These are phyloP conservation scores for Leptinotarsa rubiginosa DNA, from an alignment of 2,888 invertebrate genomes.

Conservation along the genomic window DNA sequence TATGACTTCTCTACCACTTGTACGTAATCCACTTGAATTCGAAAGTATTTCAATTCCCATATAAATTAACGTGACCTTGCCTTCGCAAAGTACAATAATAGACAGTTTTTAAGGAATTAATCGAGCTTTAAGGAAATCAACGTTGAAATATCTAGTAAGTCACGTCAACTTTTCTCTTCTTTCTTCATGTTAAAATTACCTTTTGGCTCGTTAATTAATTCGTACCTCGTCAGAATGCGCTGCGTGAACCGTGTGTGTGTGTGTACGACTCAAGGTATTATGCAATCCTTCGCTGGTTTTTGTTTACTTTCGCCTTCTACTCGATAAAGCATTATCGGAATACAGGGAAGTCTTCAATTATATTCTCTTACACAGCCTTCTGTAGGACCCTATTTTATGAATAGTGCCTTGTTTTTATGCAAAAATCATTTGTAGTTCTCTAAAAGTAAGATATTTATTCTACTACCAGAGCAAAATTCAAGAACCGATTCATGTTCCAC, in stretches of 20 bases:
- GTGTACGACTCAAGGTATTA: background rate
- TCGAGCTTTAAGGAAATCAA: background rate
- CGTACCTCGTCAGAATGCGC: background rate
- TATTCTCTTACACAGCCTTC: background rate
- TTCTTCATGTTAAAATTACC: no score
- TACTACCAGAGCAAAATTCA: no score
- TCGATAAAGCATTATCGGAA: background rate
- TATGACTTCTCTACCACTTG: no score
- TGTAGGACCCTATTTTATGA: no score
- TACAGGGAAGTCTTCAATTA: background rate
- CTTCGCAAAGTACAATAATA: background rate
- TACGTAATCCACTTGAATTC: no score
- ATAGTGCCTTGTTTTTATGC: no score
- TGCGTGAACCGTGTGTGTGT: conserved; percentile 7
- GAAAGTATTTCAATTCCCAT: no score
- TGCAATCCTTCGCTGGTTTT: conserved; percentile 1
- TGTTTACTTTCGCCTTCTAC: conserved; percentile 18
- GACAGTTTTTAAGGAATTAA: no score
- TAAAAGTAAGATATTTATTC: no score
- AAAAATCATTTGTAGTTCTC: no score
- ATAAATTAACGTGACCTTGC: background rate
- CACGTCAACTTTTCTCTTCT: conserved; percentile 1
- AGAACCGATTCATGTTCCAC: no score
- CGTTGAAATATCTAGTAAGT: background rate
- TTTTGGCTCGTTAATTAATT: conserved; percentile 1